Base-by-base conservation (phyloP, 2,888 invertebrate genomes). In the Temnothorax rugatulus region DNA sequence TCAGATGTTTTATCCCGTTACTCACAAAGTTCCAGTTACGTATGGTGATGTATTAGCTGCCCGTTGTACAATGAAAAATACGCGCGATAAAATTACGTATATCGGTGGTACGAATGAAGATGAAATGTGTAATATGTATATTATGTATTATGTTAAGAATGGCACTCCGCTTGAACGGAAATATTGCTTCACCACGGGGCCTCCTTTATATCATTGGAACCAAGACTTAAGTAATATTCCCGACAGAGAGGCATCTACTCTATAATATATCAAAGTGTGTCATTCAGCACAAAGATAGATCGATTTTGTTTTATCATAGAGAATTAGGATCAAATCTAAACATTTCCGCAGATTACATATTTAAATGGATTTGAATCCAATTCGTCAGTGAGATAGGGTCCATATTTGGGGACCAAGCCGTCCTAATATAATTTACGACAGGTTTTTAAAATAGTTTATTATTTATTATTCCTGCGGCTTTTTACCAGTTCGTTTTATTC, bases 121-220 rank as follows among this genome's bases (percentile, higher is more conserved):
- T 91, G 99, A 99, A 95, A 99, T 99, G 99, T 99, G 99, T 95
- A 99, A 99, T 95, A 98, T 99, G 95, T 99, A 99, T 95, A 94
- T 99, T 1, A 98, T 99, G 98, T 99, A 99, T 95, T 99, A 98
- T 95, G 98, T 98, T 0, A 96, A 98, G 77, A 96, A 97, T 75
- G 96, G 96, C 18, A 96, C 96, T 3, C 98, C 98, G 0, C 95
- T 98, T 4, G 95, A 97, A 0, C 97, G 96, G 95, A 97, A 98
- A 94, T 98, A 98, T 93, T 98, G 98, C 94, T 98, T 98, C 94
- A 96, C 97, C 5, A 95, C 95, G 76, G 99, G 99, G 8, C 98
- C 99, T 2, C 99, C 99, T 0, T 94, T 94, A 88, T 99, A 97
- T 95, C 97, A 97, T 94, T 99, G 99, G 99, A 95, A 95, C 47